Conservation (phyloP, 1,140 invertebrate genomes). For the Notospermus geniculatus region DNA sequence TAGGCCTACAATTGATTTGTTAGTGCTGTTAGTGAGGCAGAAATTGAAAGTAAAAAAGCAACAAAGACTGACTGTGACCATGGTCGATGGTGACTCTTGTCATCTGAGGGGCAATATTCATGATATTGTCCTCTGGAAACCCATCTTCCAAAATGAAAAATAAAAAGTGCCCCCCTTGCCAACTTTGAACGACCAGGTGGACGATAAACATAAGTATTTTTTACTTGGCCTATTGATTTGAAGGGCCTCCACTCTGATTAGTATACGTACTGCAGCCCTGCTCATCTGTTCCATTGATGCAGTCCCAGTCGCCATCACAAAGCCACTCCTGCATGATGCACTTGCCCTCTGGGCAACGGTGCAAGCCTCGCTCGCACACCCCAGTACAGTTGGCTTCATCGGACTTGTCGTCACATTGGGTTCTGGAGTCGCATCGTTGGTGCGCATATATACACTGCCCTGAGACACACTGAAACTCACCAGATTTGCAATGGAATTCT, state of each 20-base stretch:
- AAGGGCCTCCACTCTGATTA: background rate
- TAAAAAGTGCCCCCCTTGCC: no score
- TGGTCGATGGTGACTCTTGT: no score
- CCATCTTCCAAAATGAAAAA: no score
- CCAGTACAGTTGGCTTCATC: slow-evolving; percentile 33
- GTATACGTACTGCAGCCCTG: slow-evolving; percentile 27
- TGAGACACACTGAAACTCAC: slow-evolving; percentile 22
- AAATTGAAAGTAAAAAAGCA: no score
- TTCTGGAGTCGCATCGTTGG: slow-evolving; percentile 16
- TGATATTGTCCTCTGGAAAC: no score
- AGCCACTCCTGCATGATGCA: slow-evolving; percentile 37
- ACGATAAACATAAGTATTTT: no score
- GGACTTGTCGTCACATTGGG: slow-evolving; percentile 26
- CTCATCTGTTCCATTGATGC: slow-evolving; percentile 31
- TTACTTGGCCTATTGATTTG: background rate
- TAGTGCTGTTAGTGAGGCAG: no score
- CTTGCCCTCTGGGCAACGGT: slow-evolving; percentile 27
- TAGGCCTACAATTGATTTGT: no score
- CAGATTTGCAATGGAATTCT: slow-evolving; percentile 14
- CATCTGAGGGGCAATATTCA: no score
- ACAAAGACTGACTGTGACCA: no score
- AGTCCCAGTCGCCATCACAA: slow-evolving; percentile 37
- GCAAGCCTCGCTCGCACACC: slow-evolving; percentile 25
- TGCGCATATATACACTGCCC: slow-evolving; percentile 20
- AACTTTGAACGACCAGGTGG: no score